Evolutionary conservation across 2,888 invertebrate species (phyloP).

Genomic region (Homarus gammarus): DNA sequence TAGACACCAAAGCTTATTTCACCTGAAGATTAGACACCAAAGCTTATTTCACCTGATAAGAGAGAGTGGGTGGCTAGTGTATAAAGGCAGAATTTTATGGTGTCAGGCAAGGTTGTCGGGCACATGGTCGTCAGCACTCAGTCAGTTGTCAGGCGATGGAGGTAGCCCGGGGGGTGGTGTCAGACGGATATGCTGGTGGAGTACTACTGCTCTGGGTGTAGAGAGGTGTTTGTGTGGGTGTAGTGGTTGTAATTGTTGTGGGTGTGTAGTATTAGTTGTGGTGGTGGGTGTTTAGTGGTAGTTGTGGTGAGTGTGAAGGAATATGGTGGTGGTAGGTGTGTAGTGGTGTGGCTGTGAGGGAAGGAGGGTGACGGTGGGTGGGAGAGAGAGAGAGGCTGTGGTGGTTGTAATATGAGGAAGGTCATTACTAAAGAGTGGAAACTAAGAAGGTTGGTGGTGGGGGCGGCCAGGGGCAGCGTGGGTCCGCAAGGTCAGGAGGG

Average conservation of each 20-base stretch:
- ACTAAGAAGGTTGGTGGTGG: constrained; percentile 39
- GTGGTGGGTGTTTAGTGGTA: not conserved
- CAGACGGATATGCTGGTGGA: too few species aligned
- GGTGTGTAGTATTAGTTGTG: not conserved
- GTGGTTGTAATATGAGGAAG: constrained; percentile 32
- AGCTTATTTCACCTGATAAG: too few species aligned
- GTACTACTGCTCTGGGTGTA: too few species aligned
- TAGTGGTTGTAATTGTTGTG: not conserved
- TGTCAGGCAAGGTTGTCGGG: too few species aligned
- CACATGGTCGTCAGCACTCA: too few species aligned
- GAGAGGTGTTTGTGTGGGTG: not conserved
- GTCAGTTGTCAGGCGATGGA: too few species aligned
- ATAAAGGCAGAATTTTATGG: too few species aligned
- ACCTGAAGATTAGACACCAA: too few species aligned
- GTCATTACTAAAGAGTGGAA: constrained; percentile 52
- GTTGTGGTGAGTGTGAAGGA: not conserved
- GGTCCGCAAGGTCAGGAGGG: constrained; percentile 42
- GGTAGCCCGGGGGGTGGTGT: too few species aligned
- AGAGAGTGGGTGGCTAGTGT: too few species aligned
- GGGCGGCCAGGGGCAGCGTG: constrained; percentile 33
- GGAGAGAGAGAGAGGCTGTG: not conserved
- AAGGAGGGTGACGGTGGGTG: not conserved
- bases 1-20: too few species aligned
- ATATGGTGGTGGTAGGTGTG: not conserved
- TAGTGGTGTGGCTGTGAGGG: not conserved